phyloP scores from a whole-genome alignment of 2,113 vertebrate species.

The Meleagris gallopavo region DNA sequence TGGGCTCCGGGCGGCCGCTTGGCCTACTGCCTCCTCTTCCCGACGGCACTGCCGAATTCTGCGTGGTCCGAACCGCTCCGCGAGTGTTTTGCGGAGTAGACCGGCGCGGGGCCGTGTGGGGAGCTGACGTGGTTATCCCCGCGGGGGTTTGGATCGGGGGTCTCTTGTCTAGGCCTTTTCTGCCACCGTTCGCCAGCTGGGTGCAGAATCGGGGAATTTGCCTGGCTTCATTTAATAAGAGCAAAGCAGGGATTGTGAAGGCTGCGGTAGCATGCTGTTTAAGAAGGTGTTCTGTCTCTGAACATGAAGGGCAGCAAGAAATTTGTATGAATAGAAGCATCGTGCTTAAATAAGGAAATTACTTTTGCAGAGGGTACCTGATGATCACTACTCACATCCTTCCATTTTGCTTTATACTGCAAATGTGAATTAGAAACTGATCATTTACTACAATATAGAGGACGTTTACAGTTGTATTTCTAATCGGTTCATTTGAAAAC shows the following conservation, averaged over 20 bases:
- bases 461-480: neutral
- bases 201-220: fast-evolving
- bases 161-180: too few relatives aligned
- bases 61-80: neutral
- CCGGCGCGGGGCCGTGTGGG: neutral
- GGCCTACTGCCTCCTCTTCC: neutral
- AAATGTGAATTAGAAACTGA: neutral
- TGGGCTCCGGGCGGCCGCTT: too few relatives aligned
- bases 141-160: neutral
- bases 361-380: neutral
- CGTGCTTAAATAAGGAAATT: neutral
- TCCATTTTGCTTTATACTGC: neutral
- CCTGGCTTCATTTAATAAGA: neutral
- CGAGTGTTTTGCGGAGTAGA: neutral
- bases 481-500: neutral
- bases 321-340: neutral
- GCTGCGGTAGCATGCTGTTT: neutral
- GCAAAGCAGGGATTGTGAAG: neutral
- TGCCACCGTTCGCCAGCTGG: too few relatives aligned
- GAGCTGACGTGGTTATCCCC: neutral
- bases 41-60: neutral
- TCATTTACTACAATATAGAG: neutral
- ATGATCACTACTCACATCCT: neutral
- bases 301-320: neutral
- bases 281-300: neutral